phyloP scores from a whole-genome alignment of 2,113 vertebrate species.

The Oryzias javanicus region DNA sequence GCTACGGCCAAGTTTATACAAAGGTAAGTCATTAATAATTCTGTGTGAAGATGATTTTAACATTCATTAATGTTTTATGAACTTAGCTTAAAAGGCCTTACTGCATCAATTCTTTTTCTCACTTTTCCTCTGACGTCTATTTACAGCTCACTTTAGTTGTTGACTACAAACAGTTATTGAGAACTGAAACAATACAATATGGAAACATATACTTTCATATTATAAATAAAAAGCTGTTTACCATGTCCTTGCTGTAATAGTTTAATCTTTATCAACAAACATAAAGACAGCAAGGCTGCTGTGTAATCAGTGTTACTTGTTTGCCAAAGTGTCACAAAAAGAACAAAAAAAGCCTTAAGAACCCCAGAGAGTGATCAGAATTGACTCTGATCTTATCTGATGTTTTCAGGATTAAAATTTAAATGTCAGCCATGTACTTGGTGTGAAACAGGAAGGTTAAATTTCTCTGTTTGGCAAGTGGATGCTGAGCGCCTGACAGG shows the following conservation, averaged over 20 bases:
- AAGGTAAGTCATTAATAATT: conserved; percentile 53
- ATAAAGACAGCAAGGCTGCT: background rate
- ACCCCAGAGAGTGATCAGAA: conserved; percentile 62
- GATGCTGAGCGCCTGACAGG: conserved; percentile 51
- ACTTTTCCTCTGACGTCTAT: conserved; percentile 34
- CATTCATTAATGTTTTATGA: conserved; percentile 51
- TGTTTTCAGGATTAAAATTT: conserved; percentile 73
- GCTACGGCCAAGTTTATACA: conserved; percentile 28
- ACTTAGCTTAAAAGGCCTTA: conserved; percentile 31
- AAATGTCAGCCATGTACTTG: conserved; percentile 71
- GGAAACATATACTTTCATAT: conserved; percentile 1
- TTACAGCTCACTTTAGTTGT: conserved; percentile 13
- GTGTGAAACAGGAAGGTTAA: conserved; percentile 67
- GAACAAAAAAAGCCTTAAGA: conserved; percentile 11
- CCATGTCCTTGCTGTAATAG: conserved; percentile 13
- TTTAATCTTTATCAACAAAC: conserved; percentile 2
- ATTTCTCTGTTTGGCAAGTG: conserved; percentile 55
- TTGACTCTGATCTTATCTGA: conserved; percentile 72
- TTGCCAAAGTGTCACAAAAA: conserved; percentile 6
- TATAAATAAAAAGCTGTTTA: conserved; percentile 17
- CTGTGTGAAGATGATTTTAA: conserved; percentile 49
- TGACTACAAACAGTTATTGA: conserved; percentile 16
- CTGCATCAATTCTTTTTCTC: conserved; percentile 35
- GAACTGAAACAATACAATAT: conserved; percentile 15
- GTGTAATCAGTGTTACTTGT: conserved; percentile 8